Conservation (phyloP, 2,113 vertebrate genomes). For the Mustela nigripes region DNA sequence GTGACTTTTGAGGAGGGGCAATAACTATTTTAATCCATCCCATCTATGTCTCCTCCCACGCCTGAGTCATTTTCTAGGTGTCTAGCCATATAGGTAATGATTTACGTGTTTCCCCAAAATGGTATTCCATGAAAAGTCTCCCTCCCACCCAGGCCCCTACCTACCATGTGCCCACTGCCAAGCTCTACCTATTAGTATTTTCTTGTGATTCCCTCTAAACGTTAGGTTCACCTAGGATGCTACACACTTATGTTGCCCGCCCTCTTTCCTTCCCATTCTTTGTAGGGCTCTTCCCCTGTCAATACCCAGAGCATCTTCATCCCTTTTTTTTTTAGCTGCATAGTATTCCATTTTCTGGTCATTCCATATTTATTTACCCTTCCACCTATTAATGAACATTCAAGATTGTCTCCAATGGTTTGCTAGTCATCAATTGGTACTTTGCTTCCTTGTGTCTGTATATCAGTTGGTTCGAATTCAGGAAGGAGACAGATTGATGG, state of each 20-base stretch:
- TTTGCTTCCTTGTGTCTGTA: not conserved
- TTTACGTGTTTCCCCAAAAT: not conserved
- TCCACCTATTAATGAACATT: not conserved
- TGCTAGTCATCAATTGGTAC: not conserved
- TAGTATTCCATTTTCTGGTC: not conserved
- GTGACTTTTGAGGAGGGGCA: not conserved
- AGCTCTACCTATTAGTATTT: not conserved
- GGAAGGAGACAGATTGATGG: not conserved
- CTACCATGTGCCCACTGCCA: too few species aligned
- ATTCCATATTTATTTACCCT: not conserved
- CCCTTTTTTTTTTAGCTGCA: not conserved
- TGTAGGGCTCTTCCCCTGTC: not conserved
- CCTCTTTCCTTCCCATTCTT: not conserved
- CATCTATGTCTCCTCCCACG: not conserved
- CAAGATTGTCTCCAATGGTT: not conserved
- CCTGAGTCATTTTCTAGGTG: not conserved
- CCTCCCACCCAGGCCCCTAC: not conserved
- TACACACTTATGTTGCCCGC: not conserved
- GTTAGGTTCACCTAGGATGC: not conserved
- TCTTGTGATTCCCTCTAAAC: not conserved
- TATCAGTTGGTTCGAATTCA: not conserved
- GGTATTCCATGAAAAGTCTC: not conserved
- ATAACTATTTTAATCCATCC: not conserved
- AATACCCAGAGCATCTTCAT: not conserved
- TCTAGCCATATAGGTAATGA: not conserved